Percentiles rank a stretch among this genome's conserved stretches.
Evolutionary conservation across 2,113 vertebrate genomes (phyloP).

Genomic region (Rhineura floridana): DNA sequence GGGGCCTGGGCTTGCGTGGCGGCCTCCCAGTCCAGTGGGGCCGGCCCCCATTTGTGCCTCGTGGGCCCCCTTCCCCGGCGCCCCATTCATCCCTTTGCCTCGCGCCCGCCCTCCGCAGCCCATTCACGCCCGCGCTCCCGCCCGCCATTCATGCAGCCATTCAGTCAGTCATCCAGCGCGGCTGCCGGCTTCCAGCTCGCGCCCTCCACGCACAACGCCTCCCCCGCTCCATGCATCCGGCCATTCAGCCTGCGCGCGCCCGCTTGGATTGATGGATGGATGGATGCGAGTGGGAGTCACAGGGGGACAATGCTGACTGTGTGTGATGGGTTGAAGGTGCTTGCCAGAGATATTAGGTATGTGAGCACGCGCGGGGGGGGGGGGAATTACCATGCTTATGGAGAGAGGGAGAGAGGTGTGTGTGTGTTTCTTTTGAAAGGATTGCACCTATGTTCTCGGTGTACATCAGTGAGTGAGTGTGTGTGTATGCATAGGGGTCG

Average conservation of each 20-base stretch:
- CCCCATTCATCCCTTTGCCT: not conserved
- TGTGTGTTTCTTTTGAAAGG: slow-evolving; percentile 55
- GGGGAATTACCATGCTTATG: slow-evolving; percentile 24
- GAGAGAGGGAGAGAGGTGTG: slow-evolving; percentile 29
- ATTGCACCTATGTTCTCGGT: not conserved
- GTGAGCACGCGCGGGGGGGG: not conserved
- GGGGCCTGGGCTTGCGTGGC: not conserved
- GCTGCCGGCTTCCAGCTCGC: slow-evolving; percentile 7
- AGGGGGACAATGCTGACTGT: not conserved
- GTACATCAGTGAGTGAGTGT: not conserved
- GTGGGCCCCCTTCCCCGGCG: not conserved
- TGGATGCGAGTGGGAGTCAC: not conserved
- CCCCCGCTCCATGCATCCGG: slow-evolving; percentile 48
- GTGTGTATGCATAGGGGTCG: not conserved
- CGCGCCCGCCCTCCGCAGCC: slow-evolving; percentile 18
- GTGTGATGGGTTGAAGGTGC: not conserved
- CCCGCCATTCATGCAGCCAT: not conserved
- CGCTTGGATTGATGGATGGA: not conserved
- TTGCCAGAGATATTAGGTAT: not conserved
- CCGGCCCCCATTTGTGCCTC: not conserved
- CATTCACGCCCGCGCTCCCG: slow-evolving; percentile 1
- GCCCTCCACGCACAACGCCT: slow-evolving; percentile 17
- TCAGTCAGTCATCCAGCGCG: slow-evolving; percentile 15
- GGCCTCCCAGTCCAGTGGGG: not conserved
- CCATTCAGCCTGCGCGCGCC: slow-evolving; percentile 42